Conservation (phyloP, 2,113 vertebrate species). For the Mus pahari region DNA sequence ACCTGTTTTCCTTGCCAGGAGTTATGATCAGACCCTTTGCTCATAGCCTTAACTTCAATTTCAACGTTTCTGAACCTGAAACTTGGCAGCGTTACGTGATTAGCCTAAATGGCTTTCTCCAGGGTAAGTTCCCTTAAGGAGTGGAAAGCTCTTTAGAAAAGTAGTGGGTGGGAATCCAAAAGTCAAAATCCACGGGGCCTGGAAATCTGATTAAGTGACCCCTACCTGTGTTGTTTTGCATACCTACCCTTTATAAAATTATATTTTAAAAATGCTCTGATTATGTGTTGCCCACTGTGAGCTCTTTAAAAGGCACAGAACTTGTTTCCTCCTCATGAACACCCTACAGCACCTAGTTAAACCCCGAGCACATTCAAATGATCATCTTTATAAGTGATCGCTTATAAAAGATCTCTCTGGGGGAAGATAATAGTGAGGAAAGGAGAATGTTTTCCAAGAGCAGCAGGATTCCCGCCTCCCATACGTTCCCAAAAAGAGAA, state of each 20-base stretch:
- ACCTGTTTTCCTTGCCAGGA: constrained; percentile 88
- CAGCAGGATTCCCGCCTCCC: constrained; percentile 15
- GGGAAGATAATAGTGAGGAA: background rate
- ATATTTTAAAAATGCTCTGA: background rate
- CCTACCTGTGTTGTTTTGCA: constrained; percentile 37
- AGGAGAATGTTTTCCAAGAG: constrained; percentile 31
- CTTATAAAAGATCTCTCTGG: constrained; percentile 36
- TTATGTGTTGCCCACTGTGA: background rate
- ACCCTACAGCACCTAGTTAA: constrained; percentile 18
- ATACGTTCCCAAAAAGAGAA: constrained; percentile 46
- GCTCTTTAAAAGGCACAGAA: constrained; percentile 33
- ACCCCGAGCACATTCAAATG: constrained; percentile 2
- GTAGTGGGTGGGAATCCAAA: constrained; percentile 47
- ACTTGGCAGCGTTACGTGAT: constrained; percentile 94
- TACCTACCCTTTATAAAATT: background rate
- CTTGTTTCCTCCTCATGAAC: constrained; percentile 51
- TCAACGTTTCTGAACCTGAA: constrained; percentile 91
- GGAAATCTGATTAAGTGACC: constrained; percentile 5
- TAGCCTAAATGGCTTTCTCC: constrained; percentile 92
- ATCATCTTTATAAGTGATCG: constrained; percentile 26
- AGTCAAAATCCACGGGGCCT: constrained; percentile 21
- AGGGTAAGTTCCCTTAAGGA: constrained; percentile 88
- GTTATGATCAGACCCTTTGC: constrained; percentile 95
- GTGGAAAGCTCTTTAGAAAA: constrained; percentile 51
- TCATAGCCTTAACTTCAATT: constrained; percentile 91